A percentile compares a stretch with the other conserved stretches of the same genome.
Conservation (phyloP, 2,888 invertebrate species). For the Linnaemya vulpina region DNA sequence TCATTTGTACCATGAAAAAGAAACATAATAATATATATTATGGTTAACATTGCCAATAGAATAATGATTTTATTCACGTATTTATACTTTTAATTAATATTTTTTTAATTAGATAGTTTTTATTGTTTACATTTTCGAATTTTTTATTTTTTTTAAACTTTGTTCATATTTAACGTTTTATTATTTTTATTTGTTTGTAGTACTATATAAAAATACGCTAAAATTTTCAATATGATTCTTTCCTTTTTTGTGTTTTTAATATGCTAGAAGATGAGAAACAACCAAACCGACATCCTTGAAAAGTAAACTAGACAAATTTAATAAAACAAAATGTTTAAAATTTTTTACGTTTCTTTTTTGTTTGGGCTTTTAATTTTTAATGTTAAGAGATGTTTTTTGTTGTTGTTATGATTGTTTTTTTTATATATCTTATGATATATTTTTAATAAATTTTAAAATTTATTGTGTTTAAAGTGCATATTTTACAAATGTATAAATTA, state of each 20-base stretch:
- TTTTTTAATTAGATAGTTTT: conserved; percentile 35
- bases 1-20: conserved; percentile 27
- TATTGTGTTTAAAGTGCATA: conserved; percentile 66
- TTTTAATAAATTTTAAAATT: conserved; percentile 66
- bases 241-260: conserved; percentile 23
- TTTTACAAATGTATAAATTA: conserved; percentile 72
- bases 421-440: conserved; percentile 70
- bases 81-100: conserved; percentile 27
- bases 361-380: conserved; percentile 57
- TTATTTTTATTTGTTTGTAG: conserved; percentile 60
- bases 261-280: conserved; percentile 52
- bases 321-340: conserved; percentile 60
- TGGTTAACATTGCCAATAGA: conserved; percentile 64
- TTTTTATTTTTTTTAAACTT: conserved; percentile 66
- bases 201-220: conserved; percentile 71
- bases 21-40: conserved; percentile 47
- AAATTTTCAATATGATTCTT: conserved; percentile 59
- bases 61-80: conserved; percentile 32
- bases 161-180: conserved; percentile 67
- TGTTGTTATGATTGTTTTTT: conserved; percentile 67
- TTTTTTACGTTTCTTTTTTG: conserved; percentile 61
- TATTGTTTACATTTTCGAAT: conserved; percentile 36
- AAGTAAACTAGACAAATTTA: conserved; percentile 25
- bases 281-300: conserved; percentile 50
- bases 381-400: conserved; percentile 60